Conservation (phyloP, 2,888 invertebrate genomes). For the Megamerina dolium region DNA sequence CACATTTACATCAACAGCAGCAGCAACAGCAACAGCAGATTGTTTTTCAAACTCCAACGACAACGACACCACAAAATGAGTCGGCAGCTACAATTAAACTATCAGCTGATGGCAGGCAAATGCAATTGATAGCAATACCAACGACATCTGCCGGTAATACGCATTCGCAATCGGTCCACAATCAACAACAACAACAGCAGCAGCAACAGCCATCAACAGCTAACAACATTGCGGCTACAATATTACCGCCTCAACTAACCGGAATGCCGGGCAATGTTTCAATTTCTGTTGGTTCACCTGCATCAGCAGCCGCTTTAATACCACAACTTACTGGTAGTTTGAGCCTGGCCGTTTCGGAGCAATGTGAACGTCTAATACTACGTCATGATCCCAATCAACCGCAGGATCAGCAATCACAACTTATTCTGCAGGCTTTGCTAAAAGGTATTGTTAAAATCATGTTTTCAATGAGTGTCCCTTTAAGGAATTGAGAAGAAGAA, state of each 20-base stretch:
- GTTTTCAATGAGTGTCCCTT: too few species aligned
- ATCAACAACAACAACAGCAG: constrained; percentile 12
- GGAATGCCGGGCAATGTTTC: constrained; percentile 37
- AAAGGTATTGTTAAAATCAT: constrained; percentile 34
- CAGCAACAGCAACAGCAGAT: constrained; percentile 18
- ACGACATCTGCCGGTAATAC: constrained; percentile 20
- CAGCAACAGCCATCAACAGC: constrained; percentile 9
- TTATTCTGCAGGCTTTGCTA: constrained; percentile 47
- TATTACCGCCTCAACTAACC: constrained; percentile 32
- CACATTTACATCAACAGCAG: constrained; percentile 10
- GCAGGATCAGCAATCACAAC: constrained; percentile 52
- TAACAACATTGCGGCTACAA: constrained; percentile 16
- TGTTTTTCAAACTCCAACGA: constrained; percentile 8
- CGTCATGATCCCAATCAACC: constrained; percentile 59
- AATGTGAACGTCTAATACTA: constrained; percentile 59
- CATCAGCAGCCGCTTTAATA: constrained; percentile 44
- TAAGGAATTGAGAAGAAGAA: too few species aligned
- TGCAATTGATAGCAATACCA: constrained; percentile 37
- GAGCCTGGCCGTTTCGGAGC: constrained; percentile 62
- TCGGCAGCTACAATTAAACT: constrained; percentile 31
- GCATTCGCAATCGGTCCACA: constrained; percentile 15
- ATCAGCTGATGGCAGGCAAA: constrained; percentile 33
- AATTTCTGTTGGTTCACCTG: constrained; percentile 41
- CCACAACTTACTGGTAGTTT: constrained; percentile 59
- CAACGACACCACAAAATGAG: constrained; percentile 7